Conservation (phyloP, 2,797 vertebrate species). For the Coregonus ussuriensis region DNA sequence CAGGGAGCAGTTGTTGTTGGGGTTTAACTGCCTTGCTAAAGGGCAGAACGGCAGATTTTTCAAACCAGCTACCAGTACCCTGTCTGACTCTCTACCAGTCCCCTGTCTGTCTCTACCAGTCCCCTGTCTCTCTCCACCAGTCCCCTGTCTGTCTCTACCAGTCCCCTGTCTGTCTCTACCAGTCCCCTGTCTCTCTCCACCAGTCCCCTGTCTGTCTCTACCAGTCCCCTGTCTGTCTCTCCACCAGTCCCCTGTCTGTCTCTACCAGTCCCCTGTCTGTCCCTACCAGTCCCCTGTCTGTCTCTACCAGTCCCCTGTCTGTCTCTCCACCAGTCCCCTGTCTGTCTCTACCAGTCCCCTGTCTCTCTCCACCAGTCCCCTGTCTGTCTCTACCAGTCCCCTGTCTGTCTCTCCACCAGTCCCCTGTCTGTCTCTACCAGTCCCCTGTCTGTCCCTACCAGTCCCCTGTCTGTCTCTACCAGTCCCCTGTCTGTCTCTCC, state of each 20-base stretch:
- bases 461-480: too few species aligned
- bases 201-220: conserved; percentile 20
- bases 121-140: conserved; percentile 11
- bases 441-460: too few species aligned
- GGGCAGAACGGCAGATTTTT: too few species aligned
- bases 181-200: conserved; percentile 20
- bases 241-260: conserved; percentile 16
- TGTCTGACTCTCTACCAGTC: too few species aligned
- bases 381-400: not conserved
- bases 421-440: conserved; percentile 6
- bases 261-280: conserved; percentile 19
- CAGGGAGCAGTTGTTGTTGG: too few species aligned
- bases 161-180: conserved; percentile 6
- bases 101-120: not conserved
- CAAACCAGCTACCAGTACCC: too few species aligned
- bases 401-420: not conserved
- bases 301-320: too few species aligned
- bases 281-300: too few species aligned
- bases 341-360: not conserved
- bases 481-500: too few species aligned
- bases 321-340: too few species aligned
- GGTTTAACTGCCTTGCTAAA: too few species aligned
- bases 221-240: conserved; percentile 20
- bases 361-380: not conserved
- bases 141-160: not conserved